Evolutionary conservation across 2,113 vertebrate species (phyloP), one percentile per base, ranked within the genome.

Genomic region (Thunnus thynnus): DNA sequence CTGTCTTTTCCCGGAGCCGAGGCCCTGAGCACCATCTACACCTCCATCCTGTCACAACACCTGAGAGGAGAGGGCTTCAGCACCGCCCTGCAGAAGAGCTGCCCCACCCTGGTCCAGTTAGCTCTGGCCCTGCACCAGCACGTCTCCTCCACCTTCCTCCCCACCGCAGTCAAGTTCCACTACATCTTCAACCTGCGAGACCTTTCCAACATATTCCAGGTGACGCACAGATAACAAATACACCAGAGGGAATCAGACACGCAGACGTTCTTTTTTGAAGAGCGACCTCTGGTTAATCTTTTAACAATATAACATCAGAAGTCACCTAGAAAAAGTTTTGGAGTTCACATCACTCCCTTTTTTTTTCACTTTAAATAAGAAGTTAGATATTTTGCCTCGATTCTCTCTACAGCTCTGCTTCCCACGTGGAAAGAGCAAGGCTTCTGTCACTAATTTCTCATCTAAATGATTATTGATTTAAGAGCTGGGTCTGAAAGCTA

Each of bases 171-270:
- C 92, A 99, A 99, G 93, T 99, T 99, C 91, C 98, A 99, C 94
- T 99, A 99, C 3, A 57, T 97, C 85, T 99, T 99, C 90, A 99
- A 98, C 88, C 95, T 99, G 76, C 94, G 98, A 36, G 98, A 99
- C 91, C 94, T 99, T 32, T 96, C 98, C 93, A 99, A 95, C 81
- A 96, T 99, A 78, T 99, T 99, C 91, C 98, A 99, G 92, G 98
- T 99, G 55, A 86, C 2, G 47, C 60, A 32, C 0, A 32, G 14
- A 51, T 8, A 50, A 1, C 25, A 44, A 51, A 62, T 8, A 63
- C 4, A n/a, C 12, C 11, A 10, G 13, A 7, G 14, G 47, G 16
- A 73, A 50, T 62, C 44, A 64, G 67, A 44, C 56, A 46, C 25
- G 16, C n/a, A 22, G 36, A 55, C n/a, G 0, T 52, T 5, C 2